Conservation (phyloP, 2,797 vertebrate species). For the Acanthopagrus latus region DNA sequence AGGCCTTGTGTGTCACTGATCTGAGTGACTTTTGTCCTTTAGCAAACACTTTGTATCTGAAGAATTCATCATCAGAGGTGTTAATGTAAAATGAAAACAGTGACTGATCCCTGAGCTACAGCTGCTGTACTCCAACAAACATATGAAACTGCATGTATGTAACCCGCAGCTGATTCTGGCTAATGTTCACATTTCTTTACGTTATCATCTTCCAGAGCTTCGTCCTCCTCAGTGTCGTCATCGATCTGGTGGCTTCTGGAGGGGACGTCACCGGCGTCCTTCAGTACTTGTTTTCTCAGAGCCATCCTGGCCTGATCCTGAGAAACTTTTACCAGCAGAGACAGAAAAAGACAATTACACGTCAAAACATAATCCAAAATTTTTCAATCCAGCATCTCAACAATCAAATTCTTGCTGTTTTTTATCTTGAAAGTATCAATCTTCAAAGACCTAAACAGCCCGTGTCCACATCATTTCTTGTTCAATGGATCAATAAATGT, state of each 20-base stretch:
- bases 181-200: conserved; percentile 30
- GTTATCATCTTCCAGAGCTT: conserved; percentile 32
- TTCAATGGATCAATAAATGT: too few species aligned
- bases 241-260: conserved; percentile 45
- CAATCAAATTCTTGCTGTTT: not conserved
- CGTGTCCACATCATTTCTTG: too few species aligned
- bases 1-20: not conserved
- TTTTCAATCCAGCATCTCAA: not conserved
- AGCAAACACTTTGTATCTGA: not conserved
- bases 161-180: not conserved
- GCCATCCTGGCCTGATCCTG: conserved; percentile 67
- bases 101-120: not conserved
- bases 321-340: conserved; percentile 6
- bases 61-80: not conserved
- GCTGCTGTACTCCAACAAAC: not conserved
- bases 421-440: not conserved
- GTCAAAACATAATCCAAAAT: not conserved
- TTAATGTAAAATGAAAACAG: not conserved
- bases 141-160: not conserved
- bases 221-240: conserved; percentile 40
- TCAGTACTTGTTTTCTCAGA: conserved; percentile 68
- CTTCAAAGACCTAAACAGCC: too few species aligned
- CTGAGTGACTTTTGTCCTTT: not conserved
- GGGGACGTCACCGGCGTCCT: conserved; percentile 24
- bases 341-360: not conserved